phyloP scores from a whole-genome alignment of 2,888 invertebrate species.

The Cryptocheilus praepositus region DNA sequence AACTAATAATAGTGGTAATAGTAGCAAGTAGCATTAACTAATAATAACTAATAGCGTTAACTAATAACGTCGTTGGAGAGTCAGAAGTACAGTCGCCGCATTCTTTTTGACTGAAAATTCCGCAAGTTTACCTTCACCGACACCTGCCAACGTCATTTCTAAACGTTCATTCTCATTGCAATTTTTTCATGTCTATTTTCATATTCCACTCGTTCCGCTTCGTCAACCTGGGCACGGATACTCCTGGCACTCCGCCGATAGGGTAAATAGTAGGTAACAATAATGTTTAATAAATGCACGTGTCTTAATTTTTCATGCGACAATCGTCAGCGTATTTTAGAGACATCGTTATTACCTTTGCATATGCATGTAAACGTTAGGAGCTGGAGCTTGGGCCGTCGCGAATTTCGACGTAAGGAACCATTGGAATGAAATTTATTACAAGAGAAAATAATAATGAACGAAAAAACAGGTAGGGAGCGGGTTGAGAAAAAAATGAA shows the following conservation, averaged over 20 bases:
- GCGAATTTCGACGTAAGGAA: constrained; percentile 43
- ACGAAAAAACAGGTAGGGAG: too few species aligned
- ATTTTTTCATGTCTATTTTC: neutral
- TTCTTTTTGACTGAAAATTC: too few species aligned
- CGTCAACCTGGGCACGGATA: too few species aligned
- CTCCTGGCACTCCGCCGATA: constrained; percentile 28
- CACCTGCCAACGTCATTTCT: neutral
- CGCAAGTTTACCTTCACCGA: too few species aligned
- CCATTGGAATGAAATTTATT: constrained; percentile 28
- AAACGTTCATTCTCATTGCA: neutral
- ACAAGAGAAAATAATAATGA: too few species aligned
- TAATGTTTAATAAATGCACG: constrained; percentile 71
- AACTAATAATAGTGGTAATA: constrained; percentile 65
- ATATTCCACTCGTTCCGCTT: neutral
- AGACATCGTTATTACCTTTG: constrained; percentile 48
- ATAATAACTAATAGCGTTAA: constrained; percentile 63
- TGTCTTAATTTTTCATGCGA: constrained; percentile 69
- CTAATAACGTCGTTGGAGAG: constrained; percentile 46
- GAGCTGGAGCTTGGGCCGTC: constrained; percentile 18
- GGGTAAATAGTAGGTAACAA: constrained; percentile 54
- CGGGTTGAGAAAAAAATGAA: constrained; percentile 17
- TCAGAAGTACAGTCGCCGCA: too few species aligned
- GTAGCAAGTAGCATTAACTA: constrained; percentile 54
- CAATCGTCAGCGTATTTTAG: constrained; percentile 73
- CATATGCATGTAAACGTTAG: constrained; percentile 18